Evolutionary conservation across 2,888 invertebrate genomes (phyloP).

Genomic region (Uropetala carovei): DNA sequence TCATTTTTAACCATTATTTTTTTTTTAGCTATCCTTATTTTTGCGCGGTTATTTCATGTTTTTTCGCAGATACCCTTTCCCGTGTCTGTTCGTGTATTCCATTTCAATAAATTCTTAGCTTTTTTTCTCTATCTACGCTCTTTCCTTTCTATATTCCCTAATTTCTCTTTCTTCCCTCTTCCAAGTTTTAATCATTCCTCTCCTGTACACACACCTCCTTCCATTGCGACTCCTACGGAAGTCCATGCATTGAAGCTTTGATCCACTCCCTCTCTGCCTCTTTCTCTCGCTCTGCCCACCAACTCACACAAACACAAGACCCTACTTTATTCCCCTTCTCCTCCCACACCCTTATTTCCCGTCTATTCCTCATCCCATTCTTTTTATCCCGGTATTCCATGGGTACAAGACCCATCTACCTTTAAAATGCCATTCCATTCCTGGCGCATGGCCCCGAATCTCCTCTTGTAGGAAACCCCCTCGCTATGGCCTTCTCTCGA

Average conservation of each 20-base stretch:
- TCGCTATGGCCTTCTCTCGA: no score
- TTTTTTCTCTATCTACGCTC: not conserved
- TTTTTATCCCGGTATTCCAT: not conserved
- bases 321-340: not conserved
- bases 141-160: not conserved
- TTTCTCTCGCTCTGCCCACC: no score
- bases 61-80: no score
- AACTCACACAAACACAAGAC: no score
- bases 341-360: not conserved
- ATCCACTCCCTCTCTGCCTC: no score
- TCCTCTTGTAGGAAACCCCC: not conserved
- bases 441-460: not conserved
- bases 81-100: no score
- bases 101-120: no score
- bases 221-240: not conserved
- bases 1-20: no score
- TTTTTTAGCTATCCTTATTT: no score
- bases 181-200: not conserved
- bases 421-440: slow-evolving; percentile 13
- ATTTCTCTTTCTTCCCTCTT: not conserved
- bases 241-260: not conserved
- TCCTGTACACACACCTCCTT: not conserved
- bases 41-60: no score
- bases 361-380: not conserved
- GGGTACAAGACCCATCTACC: not conserved